Evolutionary conservation across 2,888 invertebrate genomes (phyloP), one percentile per base, ranked within the genome.

Genomic region (Pollenia angustigena): DNA sequence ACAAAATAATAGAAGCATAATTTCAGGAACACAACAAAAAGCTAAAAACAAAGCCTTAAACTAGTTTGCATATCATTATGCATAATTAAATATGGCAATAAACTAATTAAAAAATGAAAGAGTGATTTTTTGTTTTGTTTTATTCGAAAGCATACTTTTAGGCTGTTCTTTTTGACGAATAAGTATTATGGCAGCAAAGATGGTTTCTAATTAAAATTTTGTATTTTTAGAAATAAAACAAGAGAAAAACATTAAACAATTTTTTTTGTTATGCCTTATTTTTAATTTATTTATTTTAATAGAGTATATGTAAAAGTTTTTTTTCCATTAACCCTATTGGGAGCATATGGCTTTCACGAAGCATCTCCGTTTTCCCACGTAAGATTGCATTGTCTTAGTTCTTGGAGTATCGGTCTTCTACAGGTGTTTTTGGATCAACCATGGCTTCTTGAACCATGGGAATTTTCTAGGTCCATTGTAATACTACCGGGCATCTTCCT

Each of bases 51-150:
- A 2, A 56, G 64, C 54, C 42, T 64, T 44, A 40, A 56, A 68
- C 12, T 16, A 42, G 32, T 16, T 80, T 16, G 23, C 32, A 72
- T 72, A 46, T 46, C 46, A 72, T 72, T 54, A 52, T 64, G 62
- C 71, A 54, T 80, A 80, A 80, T 80, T 64, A 80, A 72, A 72
- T 62, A 62, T 10, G 14, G 80, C 54, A 80, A 80, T 54, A 32
- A 54, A 16, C 62, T 80, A 72, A 80, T 80, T 72, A 80, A 32
- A 80, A 71, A 54, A 12, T 18, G 4, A 62, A 72, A 72, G 10
- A 54, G 14, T 32, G n/a, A 46, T 60, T 52, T 60, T 62, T 60
- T 52, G n/a, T n/a, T 60, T 62, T 42, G 16, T 4, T 23, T 23
- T 23, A 23, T 23, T 18, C 16, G n/a, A 46, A 69, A 56, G 48